These are phyloP conservation scores for Tympanuchus pallidicinctus DNA, from an alignment of 2,113 vertebrate genomes.

Conservation along the genomic window DNA sequence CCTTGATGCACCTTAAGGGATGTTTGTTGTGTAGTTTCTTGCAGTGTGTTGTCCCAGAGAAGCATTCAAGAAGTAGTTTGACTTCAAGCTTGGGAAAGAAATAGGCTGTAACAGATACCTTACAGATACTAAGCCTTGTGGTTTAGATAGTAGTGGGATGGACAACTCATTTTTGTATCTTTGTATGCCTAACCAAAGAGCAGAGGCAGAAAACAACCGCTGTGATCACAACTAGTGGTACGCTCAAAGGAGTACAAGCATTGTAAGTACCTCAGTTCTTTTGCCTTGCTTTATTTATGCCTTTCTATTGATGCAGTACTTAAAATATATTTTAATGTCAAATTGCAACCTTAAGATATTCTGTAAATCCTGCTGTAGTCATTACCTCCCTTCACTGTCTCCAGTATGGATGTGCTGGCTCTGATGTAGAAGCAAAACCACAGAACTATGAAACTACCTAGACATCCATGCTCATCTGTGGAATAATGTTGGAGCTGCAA, in stretches of 20 bases:
- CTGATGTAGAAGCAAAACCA: not conserved
- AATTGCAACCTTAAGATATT: no score
- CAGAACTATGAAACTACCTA: fast-evolving
- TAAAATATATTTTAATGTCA: fast-evolving
- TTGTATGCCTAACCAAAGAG: not conserved
- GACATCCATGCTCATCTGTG: not conserved
- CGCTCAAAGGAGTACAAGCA: not conserved
- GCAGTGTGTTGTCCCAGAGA: not conserved
- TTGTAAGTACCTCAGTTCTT: not conserved
- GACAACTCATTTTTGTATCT: not conserved
- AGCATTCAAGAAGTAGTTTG: no score
- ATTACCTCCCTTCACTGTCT: not conserved
- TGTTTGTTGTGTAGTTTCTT: not conserved
- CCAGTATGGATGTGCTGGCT: no score
- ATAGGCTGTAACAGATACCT: not conserved
- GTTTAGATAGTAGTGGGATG: not conserved
- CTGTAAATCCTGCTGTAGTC: not conserved
- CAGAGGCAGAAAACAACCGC: fast-evolving
- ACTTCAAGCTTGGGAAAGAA: not conserved
- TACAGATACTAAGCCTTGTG: not conserved
- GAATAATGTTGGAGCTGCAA: not conserved
- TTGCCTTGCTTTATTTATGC: not conserved
- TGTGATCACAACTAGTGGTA: not conserved
- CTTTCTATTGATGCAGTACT: not conserved
- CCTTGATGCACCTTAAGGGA: not conserved